Evolutionary conservation across 2,888 invertebrate genomes (phyloP).

Genomic region (Tipula unca): DNA sequence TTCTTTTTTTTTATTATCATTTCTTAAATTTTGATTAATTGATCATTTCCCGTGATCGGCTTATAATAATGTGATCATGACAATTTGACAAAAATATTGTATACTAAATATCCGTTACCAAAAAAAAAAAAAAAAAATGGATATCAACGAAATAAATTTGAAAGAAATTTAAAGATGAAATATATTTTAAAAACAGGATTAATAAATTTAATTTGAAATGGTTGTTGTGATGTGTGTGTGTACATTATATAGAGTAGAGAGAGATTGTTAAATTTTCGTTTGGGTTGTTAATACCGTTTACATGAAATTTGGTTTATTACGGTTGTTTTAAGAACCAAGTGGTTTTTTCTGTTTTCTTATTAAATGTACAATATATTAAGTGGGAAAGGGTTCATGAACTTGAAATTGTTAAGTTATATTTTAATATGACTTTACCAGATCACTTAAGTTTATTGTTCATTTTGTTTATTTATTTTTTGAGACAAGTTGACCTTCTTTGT

Average conservation of each 20-base stretch:
- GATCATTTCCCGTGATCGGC: not conserved
- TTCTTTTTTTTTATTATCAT: not conserved
- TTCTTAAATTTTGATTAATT: not conserved
- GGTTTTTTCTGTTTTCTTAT: not conserved
- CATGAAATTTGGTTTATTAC: not conserved
- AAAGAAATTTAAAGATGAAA: not conserved
- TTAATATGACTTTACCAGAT: not conserved
- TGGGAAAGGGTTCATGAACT: not conserved
- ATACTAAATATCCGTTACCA: not conserved
- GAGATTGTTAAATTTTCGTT: not conserved
- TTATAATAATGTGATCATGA: not conserved
- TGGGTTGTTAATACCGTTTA: not conserved
- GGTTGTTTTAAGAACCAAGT: not conserved
- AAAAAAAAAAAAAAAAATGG: not conserved
- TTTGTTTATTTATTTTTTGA: not conserved
- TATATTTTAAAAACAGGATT: not conserved
- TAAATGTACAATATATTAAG: not conserved
- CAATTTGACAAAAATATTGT: not conserved
- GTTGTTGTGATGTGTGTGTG: not conserved
- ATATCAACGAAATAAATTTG: not conserved
- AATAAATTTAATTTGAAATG: not conserved
- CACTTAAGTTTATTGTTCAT: not conserved
- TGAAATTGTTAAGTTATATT: not conserved
- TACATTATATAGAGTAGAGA: too few relatives aligned
- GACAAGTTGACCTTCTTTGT: not conserved